A percentile compares a stretch with the other conserved stretches of the same genome.
Conservation (phyloP, 2,888 invertebrate genomes). For the Balanococcus diminutus region DNA sequence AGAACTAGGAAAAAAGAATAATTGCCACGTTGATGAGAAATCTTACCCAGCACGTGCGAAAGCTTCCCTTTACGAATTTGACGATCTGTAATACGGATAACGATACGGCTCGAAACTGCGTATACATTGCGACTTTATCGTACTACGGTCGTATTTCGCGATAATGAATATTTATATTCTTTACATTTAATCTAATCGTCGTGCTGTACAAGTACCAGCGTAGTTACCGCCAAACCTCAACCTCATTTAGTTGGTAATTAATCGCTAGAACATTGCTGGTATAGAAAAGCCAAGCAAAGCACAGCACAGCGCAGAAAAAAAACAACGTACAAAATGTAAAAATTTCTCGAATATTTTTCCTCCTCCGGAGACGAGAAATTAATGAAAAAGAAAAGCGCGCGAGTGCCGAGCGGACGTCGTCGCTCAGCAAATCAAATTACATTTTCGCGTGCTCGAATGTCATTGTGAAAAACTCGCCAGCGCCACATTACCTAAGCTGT, state of each 20-base stretch:
- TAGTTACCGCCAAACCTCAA: not conserved
- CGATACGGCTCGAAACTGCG: not conserved
- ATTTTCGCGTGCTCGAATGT: conserved; percentile 34
- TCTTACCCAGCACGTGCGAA: not conserved
- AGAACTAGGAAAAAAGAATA: too few relatives aligned
- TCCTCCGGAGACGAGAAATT: conserved; percentile 12
- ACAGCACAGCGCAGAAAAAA: not conserved
- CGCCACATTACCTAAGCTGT: not conserved
- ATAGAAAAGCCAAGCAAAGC: not conserved
- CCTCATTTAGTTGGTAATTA: conserved; percentile 7
- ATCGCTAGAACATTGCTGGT: not conserved
- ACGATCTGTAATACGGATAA: not conserved
- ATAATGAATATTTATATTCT: conserved; percentile 17
- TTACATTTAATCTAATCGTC: not conserved
- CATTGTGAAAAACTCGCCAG: not conserved
- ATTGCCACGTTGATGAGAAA: not conserved
- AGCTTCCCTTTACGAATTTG: not conserved
- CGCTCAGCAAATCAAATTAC: conserved; percentile 15
- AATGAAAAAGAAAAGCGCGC: not conserved
- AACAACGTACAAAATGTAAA: not conserved
- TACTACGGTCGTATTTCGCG: not conserved
- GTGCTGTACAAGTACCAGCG: not conserved
- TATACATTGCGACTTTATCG: conserved; percentile 3
- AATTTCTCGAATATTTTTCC: conserved; percentile 21
- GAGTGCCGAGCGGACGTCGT: conserved; percentile 4